Percentiles rank a stretch among this genome's conserved stretches.
phyloP scores from a whole-genome alignment of 2,113 vertebrate species.

The Notiomystis cincta region DNA sequence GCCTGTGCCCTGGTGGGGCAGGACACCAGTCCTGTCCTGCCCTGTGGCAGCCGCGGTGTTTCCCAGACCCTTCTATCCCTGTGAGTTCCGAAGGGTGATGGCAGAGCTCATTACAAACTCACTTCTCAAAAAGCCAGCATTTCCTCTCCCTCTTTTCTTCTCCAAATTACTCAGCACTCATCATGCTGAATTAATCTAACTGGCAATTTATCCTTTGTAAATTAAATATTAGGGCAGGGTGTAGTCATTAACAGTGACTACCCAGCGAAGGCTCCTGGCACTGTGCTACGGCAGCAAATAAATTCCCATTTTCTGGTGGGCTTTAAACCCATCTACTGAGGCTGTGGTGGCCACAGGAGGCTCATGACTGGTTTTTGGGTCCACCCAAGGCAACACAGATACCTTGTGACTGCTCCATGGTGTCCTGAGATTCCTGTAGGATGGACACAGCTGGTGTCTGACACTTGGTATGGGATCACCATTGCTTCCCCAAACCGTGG shows the following conservation, averaged over 20 bases:
- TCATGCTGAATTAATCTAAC: slow-evolving; percentile 7
- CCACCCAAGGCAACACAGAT: background rate
- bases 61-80: fast-evolving
- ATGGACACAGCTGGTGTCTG: background rate
- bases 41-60: fast-evolving
- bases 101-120: background rate
- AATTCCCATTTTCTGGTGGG: background rate
- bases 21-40: background rate
- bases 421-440: background rate
- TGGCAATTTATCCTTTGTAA: slow-evolving; percentile 15
- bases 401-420: fast-evolving
- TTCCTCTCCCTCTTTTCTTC: background rate
- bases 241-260: background rate
- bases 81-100: fast-evolving
- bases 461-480: fast-evolving
- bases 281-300: background rate
- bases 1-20: fast-evolving
- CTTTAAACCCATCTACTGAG: background rate
- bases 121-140: background rate
- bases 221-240: slow-evolving; percentile 31
- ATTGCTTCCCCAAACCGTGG: background rate
- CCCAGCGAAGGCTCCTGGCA: background rate
- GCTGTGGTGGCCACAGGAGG: background rate
- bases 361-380: background rate
- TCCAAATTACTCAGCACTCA: background rate